Conservation (phyloP, 2,113 vertebrate species). For the Calcarius ornatus region DNA sequence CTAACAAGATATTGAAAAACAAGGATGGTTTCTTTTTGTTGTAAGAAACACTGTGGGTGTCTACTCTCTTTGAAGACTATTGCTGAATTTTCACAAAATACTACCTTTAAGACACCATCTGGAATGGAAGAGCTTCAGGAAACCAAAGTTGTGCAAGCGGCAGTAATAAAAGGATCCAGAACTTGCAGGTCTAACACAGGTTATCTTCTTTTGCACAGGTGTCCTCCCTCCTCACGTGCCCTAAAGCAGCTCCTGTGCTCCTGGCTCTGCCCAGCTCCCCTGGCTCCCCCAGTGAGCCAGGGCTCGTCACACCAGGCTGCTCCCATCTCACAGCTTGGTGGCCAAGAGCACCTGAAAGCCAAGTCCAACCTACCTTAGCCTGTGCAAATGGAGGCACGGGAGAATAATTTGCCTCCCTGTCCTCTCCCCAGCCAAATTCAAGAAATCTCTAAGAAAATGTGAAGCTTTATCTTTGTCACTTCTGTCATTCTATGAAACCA, state of each 20-base stretch:
- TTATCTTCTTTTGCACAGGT: not conserved
- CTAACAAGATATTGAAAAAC: not conserved
- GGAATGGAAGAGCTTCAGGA: not conserved
- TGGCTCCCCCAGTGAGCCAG: not conserved
- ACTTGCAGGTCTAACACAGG: not conserved
- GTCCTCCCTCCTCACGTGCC: not conserved
- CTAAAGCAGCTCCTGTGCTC: not conserved
- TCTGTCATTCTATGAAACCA: not conserved
- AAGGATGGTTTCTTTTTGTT: not conserved
- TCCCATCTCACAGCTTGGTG: accelerated
- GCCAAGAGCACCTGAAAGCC: not conserved
- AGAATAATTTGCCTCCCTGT: not conserved
- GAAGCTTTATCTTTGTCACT: not conserved
- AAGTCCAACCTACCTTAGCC: not conserved
- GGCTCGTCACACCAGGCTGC: not conserved
- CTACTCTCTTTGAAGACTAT: not conserved
- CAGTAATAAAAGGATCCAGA: not conserved
- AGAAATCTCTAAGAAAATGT: not conserved
- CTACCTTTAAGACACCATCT: not conserved
- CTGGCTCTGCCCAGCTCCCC: not conserved
- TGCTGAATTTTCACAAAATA: not conserved
- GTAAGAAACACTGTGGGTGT: not conserved
- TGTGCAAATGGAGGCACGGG: not conserved
- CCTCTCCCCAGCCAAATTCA: not conserved
- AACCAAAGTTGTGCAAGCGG: not conserved